These are phyloP conservation scores for Sarcophaga peregrina DNA, from an alignment of 1,140 invertebrate genomes.

Conservation along the genomic window DNA sequence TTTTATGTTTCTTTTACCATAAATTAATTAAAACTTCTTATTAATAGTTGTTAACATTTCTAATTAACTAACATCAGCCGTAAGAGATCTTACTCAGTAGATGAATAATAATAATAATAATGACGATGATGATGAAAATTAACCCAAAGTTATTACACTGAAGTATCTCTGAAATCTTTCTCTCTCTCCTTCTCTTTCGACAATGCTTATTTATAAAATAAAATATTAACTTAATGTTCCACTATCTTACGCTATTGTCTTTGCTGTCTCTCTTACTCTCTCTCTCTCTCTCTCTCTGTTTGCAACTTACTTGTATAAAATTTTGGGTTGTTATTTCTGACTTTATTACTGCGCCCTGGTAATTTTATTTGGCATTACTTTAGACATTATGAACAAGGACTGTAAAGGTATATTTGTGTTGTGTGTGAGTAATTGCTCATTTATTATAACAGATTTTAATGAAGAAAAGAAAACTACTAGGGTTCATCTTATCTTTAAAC, in stretches of 20 bases:
- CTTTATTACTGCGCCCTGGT: not conserved
- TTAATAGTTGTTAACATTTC: too few species aligned
- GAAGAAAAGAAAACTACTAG: too few species aligned
- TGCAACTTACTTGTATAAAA: not conserved
- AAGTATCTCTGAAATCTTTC: too few species aligned
- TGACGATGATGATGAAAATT: too few species aligned
- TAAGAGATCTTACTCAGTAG: too few species aligned
- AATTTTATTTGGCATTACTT: conserved; percentile 1
- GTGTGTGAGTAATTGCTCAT: not conserved
- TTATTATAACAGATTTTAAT: not conserved
- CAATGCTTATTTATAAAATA: conserved; percentile 1
- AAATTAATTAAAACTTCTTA: too few species aligned
- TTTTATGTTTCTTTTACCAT: too few species aligned
- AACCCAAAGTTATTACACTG: too few species aligned
- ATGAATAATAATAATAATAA: too few species aligned
- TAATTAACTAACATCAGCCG: too few species aligned
- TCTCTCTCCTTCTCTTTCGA: not conserved
- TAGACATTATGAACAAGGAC: not conserved
- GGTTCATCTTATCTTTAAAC: not conserved
- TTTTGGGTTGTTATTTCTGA: not conserved
- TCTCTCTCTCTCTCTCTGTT: not conserved
- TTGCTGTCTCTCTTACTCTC: not conserved
- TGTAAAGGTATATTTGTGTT: not conserved
- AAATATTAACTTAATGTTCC: not conserved
- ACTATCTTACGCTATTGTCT: too few species aligned